phyloP scores from a whole-genome alignment of 2,888 invertebrate genomes.

The Chirona hameri region DNA sequence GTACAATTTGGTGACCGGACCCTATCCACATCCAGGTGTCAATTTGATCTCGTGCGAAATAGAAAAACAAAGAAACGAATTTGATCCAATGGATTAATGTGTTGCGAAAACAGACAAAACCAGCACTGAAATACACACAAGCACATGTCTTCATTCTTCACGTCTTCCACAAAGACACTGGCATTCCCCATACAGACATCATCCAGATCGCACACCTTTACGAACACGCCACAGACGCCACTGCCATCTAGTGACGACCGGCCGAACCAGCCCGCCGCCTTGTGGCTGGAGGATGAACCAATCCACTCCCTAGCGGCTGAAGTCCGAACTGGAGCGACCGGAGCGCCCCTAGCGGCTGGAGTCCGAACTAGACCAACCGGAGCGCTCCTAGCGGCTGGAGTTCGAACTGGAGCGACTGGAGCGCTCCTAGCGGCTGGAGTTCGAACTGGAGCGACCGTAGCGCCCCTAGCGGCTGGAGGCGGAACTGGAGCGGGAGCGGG shows the following conservation, averaged over 20 bases:
- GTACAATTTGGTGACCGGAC: too few species aligned
- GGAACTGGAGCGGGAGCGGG: conserved; percentile 44
- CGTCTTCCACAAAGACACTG: not conserved
- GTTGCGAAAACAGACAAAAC: too few species aligned
- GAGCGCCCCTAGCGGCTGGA: too few species aligned
- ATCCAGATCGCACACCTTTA: not conserved
- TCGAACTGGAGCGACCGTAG: not conserved
- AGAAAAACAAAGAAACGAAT: too few species aligned
- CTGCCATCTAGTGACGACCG: not conserved
- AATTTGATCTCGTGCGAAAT: too few species aligned
- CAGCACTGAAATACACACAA: not conserved
- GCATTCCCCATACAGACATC: not conserved
- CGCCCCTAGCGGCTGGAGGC: conserved; percentile 10
- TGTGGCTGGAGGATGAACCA: not conserved
- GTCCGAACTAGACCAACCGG: too few species aligned
- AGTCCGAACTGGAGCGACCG: not conserved
- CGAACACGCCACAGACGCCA: not conserved
- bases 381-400: not conserved
- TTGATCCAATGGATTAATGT: too few species aligned
- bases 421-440: conserved; percentile 44
- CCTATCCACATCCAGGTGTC: too few species aligned
- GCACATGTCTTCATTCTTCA: not conserved
- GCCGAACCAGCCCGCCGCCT: not conserved
- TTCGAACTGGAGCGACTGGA: conserved; percentile 43
- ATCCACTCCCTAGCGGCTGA: not conserved